A percentile compares a stretch with the other conserved stretches of the same genome.
Conservation (phyloP, 2,797 vertebrate genomes). For the Spinus olivaceus region DNA sequence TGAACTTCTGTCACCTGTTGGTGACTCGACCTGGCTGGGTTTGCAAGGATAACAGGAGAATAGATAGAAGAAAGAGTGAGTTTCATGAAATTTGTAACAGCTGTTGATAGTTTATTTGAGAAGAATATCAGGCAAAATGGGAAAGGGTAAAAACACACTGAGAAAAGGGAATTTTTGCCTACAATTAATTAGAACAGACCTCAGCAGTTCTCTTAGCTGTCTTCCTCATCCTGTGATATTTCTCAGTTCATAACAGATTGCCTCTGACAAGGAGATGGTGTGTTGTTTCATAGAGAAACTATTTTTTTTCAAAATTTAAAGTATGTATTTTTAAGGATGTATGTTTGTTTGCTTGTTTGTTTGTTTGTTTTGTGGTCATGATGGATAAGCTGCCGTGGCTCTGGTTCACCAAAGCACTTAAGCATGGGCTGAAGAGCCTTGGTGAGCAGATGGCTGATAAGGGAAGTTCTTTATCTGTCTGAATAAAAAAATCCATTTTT, state of each 20-base stretch:
- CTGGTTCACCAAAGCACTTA: neutral
- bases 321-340: neutral
- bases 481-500: neutral
- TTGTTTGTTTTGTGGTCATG: accelerated
- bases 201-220: neutral
- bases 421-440: neutral
- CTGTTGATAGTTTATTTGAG: neutral
- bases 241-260: neutral
- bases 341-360: too few relatives aligned
- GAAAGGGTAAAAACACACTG: neutral
- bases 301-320: neutral
- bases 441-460: neutral
- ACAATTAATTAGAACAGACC: neutral
- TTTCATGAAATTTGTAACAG: neutral
- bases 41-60: neutral
- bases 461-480: neutral
- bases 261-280: neutral
- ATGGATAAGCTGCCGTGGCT: neutral
- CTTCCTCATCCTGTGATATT: neutral
- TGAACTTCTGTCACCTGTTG: neutral
- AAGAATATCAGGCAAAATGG: neutral
- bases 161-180: neutral
- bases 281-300: neutral
- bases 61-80: neutral
- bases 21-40: neutral